Conservation (phyloP, 2,113 vertebrate species). For the Columba janthina region DNA sequence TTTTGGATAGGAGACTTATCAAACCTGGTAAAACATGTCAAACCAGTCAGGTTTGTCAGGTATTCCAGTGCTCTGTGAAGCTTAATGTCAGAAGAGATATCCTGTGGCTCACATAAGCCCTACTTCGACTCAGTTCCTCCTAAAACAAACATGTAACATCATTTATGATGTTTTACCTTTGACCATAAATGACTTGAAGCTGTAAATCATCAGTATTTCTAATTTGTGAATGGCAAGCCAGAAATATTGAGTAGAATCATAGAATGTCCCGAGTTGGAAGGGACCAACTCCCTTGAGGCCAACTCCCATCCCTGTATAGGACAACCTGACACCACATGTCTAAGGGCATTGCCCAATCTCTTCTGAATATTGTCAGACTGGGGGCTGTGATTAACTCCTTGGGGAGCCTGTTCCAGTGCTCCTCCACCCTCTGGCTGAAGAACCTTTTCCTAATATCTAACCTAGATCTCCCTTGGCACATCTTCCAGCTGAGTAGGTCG, state of each 20-base stretch:
- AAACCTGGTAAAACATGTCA: background rate
- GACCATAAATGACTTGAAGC: constrained; percentile 36
- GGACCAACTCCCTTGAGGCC: no score
- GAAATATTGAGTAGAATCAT: background rate
- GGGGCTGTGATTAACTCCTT: no score
- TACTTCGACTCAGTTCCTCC: constrained; percentile 29
- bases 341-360: no score
- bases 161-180: constrained; percentile 48
- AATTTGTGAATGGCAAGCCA: constrained; percentile 46
- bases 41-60: background rate
- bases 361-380: no score
- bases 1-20: background rate
- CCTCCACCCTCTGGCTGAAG: no score
- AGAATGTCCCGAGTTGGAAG: no score
- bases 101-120: background rate
- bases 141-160: constrained; percentile 38
- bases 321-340: no score
- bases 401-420: no score
- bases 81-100: background rate
- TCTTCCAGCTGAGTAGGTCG: background rate
- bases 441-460: no score
- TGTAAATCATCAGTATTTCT: constrained; percentile 67
- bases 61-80: constrained; percentile 24
- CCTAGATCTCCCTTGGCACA: no score
- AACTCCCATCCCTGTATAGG: no score